Base-by-base conservation (phyloP, 2,113 vertebrate genomes). In the Malurus cyaneus region DNA sequence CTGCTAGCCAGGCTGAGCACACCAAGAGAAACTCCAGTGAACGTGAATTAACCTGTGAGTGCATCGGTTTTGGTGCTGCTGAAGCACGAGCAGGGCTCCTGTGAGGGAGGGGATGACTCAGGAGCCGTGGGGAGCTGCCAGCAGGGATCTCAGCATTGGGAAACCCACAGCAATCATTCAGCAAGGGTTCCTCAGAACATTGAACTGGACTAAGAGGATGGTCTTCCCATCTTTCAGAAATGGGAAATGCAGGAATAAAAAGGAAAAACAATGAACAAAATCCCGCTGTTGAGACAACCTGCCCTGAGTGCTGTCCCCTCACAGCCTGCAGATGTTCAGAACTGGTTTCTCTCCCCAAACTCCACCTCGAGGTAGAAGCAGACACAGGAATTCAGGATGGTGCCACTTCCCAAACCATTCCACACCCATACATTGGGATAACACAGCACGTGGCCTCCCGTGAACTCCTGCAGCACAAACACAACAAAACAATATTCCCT, bases 371-470 rank as follows among this genome's bases (percentile, higher is more conserved):
- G n/a, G 65, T 0, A 57, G 29, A 44, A 50, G 50, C 19, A 29
- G 14, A 44, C 80, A 70, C 32, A 15, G 57, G 46, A 77, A 12
- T 11, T 29, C 15, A 12, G 29, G 74, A 4, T 7, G 7, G 50
- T 8, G 46, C 13, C 32, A 59, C 12, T n/a, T 12, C 42, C 3
- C 65, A 80, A 41, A 26, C 3, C 53, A 26, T 3, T 4, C 1
- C 46, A 44, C 44, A 25, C 4, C 61, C 61, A 26, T 5, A 7
- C 2, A 12, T 1, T 10, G 54, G 26, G 46, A 32, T 18, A 32
- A 5, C 1, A 0, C 16, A 26, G 53, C 0, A 28, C 42, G 1
- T 0, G 7, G 32, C 79, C 64, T 53, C 6, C 19, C 15, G 0
- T 52, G 57, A 89, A 14, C 71, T n/a, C 59, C 13, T 5, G 52